Base-by-base conservation (phyloP, 2,113 vertebrate genomes). In the Protomyctophum bolini region DNA sequence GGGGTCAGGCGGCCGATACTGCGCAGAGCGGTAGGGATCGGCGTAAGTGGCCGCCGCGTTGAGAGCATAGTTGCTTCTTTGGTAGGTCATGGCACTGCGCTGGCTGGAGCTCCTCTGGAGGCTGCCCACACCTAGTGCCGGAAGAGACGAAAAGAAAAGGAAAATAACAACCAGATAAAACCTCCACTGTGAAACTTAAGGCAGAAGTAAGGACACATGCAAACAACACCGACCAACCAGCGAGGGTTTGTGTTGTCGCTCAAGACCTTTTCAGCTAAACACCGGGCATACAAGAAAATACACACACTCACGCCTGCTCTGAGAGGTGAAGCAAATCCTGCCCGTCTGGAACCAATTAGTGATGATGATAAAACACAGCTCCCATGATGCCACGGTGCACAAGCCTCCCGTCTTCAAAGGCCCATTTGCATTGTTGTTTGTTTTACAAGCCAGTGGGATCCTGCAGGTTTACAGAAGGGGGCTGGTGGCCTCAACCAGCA, bases 101-200 rank as follows among this genome's bases (percentile, higher is more conserved):
- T 98, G 97, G 88, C 96, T 98, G 88, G 94, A 94, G 0, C 96
- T 95, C 75, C 96, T 93, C 87, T 98, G 96, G 56, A 99, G 94
- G 87, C 95, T 98, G 62, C 96, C 96, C 60, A 95, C 88, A 90
- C 96, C 97, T 97, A 59, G 62, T 46, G 49, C 8, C 60, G 33
- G 3, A 41, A 41, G 33, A 41, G 33, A 41, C 3, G 33, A 41
- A 41, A 55, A 55, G 6, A 73, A 63, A 21, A 56, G 8, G 47
- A 52, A 63, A 2, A 11, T 21, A 6, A 68, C 50, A 10, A 8
- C 48, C 6, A 77, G 41, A 48, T 11, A 11, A 50, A 8, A 12
- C 2, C 14, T 7, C 21, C 11, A 10, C 1, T 2, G 3, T 51
- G 8, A 52, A 8, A 61, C 58, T 65, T 64, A 21, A 56, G 75